Evolutionary conservation across 2,113 vertebrate genomes (phyloP).

Genomic region (Atractosteus spatula): DNA sequence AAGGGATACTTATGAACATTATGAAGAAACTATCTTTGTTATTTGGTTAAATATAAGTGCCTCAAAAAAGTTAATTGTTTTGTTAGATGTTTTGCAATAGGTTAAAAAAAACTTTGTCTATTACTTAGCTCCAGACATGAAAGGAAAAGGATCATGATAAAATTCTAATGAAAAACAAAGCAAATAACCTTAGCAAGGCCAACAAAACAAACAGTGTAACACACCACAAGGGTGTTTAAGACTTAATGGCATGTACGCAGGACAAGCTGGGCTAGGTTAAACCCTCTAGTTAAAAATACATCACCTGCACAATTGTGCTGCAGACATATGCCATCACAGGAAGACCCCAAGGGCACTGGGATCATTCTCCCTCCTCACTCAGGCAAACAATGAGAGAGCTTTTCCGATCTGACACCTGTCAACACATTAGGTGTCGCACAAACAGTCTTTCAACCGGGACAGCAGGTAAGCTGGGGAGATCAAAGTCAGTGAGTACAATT

Average conservation of each 20-base stretch:
- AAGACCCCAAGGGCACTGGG: constrained; percentile 59
- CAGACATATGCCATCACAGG: constrained; percentile 62
- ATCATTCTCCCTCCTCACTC: constrained; percentile 30
- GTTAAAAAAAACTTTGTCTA: background rate
- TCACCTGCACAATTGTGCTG: constrained; percentile 43
- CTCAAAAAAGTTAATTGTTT: background rate
- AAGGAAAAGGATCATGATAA: constrained; percentile 38
- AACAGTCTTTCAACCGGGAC: constrained; percentile 55
- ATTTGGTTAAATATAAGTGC: background rate
- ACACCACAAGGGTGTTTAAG: constrained; percentile 51
- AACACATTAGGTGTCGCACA: constrained; percentile 59
- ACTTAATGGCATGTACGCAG: constrained; percentile 62
- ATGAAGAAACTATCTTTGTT: background rate
- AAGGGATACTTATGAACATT: background rate
- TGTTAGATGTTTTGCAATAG: background rate
- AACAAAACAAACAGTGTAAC: constrained; percentile 56
- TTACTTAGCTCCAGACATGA: constrained; percentile 5
- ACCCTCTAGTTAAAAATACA: constrained; percentile 49
- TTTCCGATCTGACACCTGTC: constrained; percentile 56
- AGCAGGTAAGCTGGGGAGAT: constrained; percentile 47
- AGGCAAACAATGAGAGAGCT: constrained; percentile 57
- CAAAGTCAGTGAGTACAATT: constrained; percentile 40
- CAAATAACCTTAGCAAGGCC: background rate
- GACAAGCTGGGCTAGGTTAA: constrained; percentile 51
- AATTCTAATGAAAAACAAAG: constrained; percentile 7